phyloP scores from a whole-genome alignment of 2,888 invertebrate genomes.

The Osmoderma eremita region DNA sequence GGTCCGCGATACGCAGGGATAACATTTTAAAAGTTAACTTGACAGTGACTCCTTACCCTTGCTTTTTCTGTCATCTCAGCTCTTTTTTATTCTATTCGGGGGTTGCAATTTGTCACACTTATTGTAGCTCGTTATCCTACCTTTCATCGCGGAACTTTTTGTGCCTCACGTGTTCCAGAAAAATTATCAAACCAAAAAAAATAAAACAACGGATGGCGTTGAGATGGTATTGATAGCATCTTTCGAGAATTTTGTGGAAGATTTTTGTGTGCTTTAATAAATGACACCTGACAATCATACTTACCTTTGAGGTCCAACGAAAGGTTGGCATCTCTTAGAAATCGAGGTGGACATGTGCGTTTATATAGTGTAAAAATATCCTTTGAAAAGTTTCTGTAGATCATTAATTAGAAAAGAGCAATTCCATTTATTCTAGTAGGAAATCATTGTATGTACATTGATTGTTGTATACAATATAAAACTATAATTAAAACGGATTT shows the following conservation, averaged over 20 bases:
- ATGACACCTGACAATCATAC: conserved; percentile 41
- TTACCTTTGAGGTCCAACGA: conserved; percentile 3
- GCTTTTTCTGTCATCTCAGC: conserved; percentile 37
- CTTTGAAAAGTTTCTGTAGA: no score
- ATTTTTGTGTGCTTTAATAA: conserved; percentile 38
- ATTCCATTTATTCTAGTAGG: no score
- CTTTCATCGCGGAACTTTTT: conserved; percentile 39
- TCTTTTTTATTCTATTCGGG: conserved; percentile 36
- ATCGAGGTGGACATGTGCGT: not conserved
- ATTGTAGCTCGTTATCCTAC: conserved; percentile 31
- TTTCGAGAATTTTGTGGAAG: conserved; percentile 11
- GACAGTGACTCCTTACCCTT: conserved; percentile 39
- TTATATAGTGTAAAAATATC: no score
- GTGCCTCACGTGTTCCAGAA: conserved; percentile 39
- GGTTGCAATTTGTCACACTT: conserved; percentile 50
- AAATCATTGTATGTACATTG: no score
- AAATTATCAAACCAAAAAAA: conserved; percentile 29
- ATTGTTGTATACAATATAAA: no score
- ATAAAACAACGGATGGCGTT: conserved; percentile 16
- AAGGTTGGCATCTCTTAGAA: conserved; percentile 18
- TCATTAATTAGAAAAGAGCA: no score
- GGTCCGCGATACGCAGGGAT: conserved; percentile 40
- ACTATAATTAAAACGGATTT: no score
- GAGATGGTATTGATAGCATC: conserved; percentile 24
- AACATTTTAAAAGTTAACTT: conserved; percentile 42